Conservation (phyloP, 1,140 invertebrate genomes). For the Eumeta japonica region DNA sequence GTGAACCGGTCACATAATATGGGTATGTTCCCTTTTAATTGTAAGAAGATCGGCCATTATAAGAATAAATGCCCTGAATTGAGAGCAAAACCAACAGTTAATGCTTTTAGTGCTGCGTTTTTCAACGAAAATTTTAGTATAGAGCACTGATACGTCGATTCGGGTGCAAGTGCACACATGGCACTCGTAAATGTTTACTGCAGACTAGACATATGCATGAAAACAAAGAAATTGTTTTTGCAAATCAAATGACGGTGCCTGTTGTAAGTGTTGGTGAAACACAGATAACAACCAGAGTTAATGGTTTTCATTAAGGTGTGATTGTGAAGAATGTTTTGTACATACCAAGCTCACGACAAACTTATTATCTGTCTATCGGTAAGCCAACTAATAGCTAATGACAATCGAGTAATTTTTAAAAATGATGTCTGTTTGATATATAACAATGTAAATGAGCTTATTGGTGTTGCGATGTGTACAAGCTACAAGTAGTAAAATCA, state of each 20-base stretch:
- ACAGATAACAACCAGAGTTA: conserved; percentile 11
- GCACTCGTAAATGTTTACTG: conserved; percentile 13
- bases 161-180: conserved; percentile 22
- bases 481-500: conserved; percentile 12
- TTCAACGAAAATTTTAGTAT: conserved; percentile 13
- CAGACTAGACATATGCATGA: conserved; percentile 9
- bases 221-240: conserved; percentile 16
- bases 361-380: conserved; percentile 18
- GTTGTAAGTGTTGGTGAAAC: conserved; percentile 12
- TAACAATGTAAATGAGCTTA: conserved; percentile 12
- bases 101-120: conserved; percentile 24
- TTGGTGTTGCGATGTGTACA: conserved; percentile 20
- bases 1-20: too few relatives aligned
- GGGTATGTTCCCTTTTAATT: too few relatives aligned
- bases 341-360: conserved; percentile 21
- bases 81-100: conserved; percentile 11
- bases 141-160: conserved; percentile 27
- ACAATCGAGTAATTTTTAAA: conserved; percentile 18
- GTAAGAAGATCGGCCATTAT: conserved; percentile 17
- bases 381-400: conserved; percentile 19
- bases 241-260: conserved; percentile 12
- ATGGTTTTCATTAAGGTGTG: conserved; percentile 10
- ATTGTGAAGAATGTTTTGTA: conserved; percentile 15
- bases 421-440: conserved; percentile 14
- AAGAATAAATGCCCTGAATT: conserved; percentile 18